Base-by-base conservation (phyloP, 2,113 vertebrate species). In the Centropus bengalensis region DNA sequence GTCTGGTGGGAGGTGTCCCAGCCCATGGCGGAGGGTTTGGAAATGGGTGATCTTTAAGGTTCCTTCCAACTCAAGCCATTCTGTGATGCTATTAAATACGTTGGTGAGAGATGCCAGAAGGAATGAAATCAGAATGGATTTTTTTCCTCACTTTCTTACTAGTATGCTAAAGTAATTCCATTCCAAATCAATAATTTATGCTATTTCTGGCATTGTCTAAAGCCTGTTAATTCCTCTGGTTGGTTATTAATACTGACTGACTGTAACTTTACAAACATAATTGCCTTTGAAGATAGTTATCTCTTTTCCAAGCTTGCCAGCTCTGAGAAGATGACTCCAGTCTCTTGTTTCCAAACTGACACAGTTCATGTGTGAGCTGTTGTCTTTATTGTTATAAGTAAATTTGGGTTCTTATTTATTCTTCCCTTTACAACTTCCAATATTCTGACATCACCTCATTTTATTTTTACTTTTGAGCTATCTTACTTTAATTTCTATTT, bases 281-380 rank as follows among this genome's bases (percentile, higher is more conserved):
- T n/a, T 55, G 8, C 33, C 19, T 85, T 68, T 23, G 40, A 32
- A 68, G 16, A n/a, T 40, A 52, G 33, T 42, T 14, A 20, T 64
- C 12, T 40, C 82, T 92, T 75, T 56, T 5, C 33, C 33, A 67
- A 58, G 10, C 9, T 1, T 36, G 20, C 14, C 45, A 62, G 7
- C 15, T 84, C 63, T 32, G 36, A 19, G 12, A n/a, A 4, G 52
- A 27, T 45, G 38, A 23, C 6, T 89, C 4, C 24, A 12, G 16
- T 42, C 32, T 42, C 38, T 67, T 18, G 7, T 78, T 60, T 38
- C 26, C 32, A 38, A 18, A 47, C 10, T 64, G 9, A 14, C 28
- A 11, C 8, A 33, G 16, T 5, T 74, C 14, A 26, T 1, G 1
- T 18, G 10, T 21, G 10, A 86, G 15, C 5, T 6, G 1, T 14